These are phyloP conservation scores for Penaeus chinensis DNA, from an alignment of 1,140 invertebrate genomes.

Conservation along the genomic window DNA sequence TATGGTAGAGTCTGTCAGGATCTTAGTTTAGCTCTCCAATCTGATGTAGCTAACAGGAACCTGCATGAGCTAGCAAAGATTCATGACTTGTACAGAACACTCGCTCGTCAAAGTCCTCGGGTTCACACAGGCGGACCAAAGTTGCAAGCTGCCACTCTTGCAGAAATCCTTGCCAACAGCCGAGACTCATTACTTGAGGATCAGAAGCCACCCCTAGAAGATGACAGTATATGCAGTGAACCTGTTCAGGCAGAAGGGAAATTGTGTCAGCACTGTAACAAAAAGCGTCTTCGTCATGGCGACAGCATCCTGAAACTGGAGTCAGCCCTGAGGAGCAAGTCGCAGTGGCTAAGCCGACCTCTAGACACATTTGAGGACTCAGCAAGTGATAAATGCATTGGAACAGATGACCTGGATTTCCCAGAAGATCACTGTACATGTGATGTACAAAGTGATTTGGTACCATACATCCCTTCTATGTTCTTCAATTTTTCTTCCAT, in stretches of 20 bases:
- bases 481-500: slow-evolving; percentile 58
- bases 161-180: slow-evolving; percentile 60
- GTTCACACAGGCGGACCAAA: slow-evolving; percentile 36
- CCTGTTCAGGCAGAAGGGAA: slow-evolving; percentile 42
- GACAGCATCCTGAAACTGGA: slow-evolving; percentile 50
- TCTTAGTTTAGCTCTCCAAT: slow-evolving; percentile 55
- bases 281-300: slow-evolving; percentile 44
- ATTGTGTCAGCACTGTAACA: slow-evolving; percentile 49
- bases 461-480: slow-evolving; percentile 59
- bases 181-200: slow-evolving; percentile 59
- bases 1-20: slow-evolving; percentile 63
- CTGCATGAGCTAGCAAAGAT: slow-evolving; percentile 62
- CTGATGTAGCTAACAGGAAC: slow-evolving; percentile 56
- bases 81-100: slow-evolving; percentile 58
- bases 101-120: slow-evolving; percentile 58
- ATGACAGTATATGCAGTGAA: slow-evolving; percentile 62
- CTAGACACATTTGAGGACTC: slow-evolving; percentile 49
- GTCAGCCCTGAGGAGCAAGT: slow-evolving; percentile 56
- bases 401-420: slow-evolving; percentile 55
- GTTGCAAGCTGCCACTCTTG: slow-evolving; percentile 56
- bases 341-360: slow-evolving; percentile 53
- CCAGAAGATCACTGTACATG: slow-evolving; percentile 57
- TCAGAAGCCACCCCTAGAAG: slow-evolving; percentile 53
- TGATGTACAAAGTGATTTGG: slow-evolving; percentile 61
- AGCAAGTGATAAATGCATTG: slow-evolving; percentile 55